Evolutionary conservation across 2,113 vertebrate genomes (phyloP), one percentile per base, ranked within the genome.

Genomic region (Chloropsis cyanopogon): DNA sequence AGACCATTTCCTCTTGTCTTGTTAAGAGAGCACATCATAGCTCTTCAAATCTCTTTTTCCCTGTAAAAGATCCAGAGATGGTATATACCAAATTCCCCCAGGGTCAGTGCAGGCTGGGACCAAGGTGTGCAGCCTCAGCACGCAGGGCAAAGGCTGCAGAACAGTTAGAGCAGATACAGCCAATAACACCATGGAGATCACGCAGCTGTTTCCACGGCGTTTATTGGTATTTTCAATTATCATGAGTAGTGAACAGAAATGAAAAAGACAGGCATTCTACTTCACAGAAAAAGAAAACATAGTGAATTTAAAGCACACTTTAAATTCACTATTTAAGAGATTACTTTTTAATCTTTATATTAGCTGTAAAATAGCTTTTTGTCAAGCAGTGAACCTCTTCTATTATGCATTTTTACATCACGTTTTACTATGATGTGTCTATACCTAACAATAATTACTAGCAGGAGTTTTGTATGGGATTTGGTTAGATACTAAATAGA

Each of bases 161-260:
- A n/a, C 3, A 56, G 42, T 35, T n/a, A 29, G 17, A 31, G 49
- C 12, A 71, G 49, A 41, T 24, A 33, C 70, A 90, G 75, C 46
- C 16, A 68, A 11, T 37, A n/a, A 75, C 53, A 56, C 83, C 64
- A 79, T 49, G 81, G 78, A 85, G 61, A 68, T 56, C 22, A 57
- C 78, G 31, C 70, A 10, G 28, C 47, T 79, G 70, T 91, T 91
- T 91, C 77, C 57, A 63, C 79, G 53, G 52, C 50, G 42, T 87
- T 89, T 95, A 59, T 31, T 77, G 50, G 42, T 47, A 61, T 83
- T 86, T 91, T 90, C 37, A 59, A 19, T 82, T 85, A 78, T 76
- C 18, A 10, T 23, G 54, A 76, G 39, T 12, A 35, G 25, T 54
- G 75, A 85, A 88, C 28, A 66, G 33, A 69, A 87, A 77, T 41